Percentiles rank a stretch among this genome's conserved stretches.
Conservation (phyloP, 53 echinoderm and acorn worm genomes). For the Astropecten irregularis region DNA sequence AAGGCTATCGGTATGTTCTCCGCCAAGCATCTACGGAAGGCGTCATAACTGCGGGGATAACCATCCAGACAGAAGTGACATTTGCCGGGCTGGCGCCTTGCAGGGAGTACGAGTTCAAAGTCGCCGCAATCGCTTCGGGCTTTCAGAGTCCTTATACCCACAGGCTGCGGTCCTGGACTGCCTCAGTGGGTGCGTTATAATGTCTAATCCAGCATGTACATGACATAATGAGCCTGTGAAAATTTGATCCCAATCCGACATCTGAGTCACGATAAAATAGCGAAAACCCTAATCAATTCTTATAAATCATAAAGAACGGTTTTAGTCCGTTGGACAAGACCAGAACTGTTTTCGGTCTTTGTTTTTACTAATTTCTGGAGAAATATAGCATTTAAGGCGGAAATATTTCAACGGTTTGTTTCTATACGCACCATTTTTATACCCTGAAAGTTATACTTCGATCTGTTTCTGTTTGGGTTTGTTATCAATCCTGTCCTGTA, state of each 20-base stretch:
- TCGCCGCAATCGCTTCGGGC: constrained; percentile 1
- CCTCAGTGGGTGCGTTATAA: not conserved
- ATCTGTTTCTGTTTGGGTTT: no score
- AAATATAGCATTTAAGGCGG: no score
- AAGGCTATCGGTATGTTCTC: constrained; percentile 7
- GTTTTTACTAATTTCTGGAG: no score
- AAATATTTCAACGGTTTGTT: no score
- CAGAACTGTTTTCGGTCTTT: no score
- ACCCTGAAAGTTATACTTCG: no score
- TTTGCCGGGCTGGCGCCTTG: constrained; percentile 21
- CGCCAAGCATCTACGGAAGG: not conserved
- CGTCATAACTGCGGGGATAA: not conserved
- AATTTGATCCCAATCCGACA: not conserved
- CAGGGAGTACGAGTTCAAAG: not conserved
- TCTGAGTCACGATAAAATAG: no score
- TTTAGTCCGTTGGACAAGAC: no score
- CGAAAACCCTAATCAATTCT: no score
- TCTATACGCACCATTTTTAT: no score
- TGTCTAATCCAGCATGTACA: no score
- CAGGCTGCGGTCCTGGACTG: not conserved
- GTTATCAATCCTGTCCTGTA: no score
- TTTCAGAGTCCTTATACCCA: constrained; percentile 1
- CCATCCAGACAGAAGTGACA: constrained; percentile 9
- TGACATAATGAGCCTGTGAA: not conserved
- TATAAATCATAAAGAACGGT: not conserved